Conservation (phyloP, 2,888 invertebrate species). For the Ligdia adustata region DNA sequence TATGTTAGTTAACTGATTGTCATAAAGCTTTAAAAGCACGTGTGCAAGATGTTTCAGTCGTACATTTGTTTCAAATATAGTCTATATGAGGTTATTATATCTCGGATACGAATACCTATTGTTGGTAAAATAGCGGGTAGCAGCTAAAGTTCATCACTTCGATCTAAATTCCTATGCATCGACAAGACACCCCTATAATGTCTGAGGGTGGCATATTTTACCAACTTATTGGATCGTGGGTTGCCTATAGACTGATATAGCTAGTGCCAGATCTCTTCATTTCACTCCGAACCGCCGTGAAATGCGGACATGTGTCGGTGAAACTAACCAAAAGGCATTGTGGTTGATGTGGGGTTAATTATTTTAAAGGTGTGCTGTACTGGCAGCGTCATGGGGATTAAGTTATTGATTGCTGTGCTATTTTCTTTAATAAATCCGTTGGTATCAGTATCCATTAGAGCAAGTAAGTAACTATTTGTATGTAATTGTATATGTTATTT, state of each 20-base stretch:
- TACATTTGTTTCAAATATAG: no score
- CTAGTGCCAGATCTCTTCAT: conserved; percentile 10
- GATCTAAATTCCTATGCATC: conserved; percentile 7
- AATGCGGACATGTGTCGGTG: conserved; percentile 2
- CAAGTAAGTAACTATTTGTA: conserved; percentile 48
- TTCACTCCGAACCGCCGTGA: conserved; percentile 4
- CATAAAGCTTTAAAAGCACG: no score
- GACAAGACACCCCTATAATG: conserved; percentile 6
- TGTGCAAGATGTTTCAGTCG: no score
- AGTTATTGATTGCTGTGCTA: conserved; percentile 45
- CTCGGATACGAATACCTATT: no score
- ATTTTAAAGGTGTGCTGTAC: no score
- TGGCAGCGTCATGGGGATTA: conserved; percentile 46
- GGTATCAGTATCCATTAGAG: conserved; percentile 48
- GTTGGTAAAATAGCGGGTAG: no score
- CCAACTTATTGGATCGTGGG: conserved; percentile 15
- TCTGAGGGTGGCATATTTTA: conserved; percentile 29
- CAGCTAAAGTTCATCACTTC: no score
- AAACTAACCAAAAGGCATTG: neutral
- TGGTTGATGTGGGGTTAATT: no score
- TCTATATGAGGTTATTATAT: no score
- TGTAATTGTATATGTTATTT: no score
- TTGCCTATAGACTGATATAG: neutral
- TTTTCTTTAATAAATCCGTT: conserved; percentile 55
- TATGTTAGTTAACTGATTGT: no score